A percentile compares a stretch with the other conserved stretches of the same genome.
phyloP scores from a whole-genome alignment of 2,888 invertebrate species.

The Sarcophaga rosellei region DNA sequence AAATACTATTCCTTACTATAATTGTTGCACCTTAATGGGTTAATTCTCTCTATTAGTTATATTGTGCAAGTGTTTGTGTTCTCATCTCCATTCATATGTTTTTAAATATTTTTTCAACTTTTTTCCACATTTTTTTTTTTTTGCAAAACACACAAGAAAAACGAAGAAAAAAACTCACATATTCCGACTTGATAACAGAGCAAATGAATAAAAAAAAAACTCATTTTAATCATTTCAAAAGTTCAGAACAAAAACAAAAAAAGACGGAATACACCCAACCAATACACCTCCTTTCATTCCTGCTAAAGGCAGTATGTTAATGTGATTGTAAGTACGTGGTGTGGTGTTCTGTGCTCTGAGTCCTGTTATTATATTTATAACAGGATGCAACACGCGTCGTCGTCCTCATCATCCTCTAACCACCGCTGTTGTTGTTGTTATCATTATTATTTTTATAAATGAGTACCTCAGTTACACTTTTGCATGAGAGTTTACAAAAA shows the following conservation, averaged over 20 bases:
- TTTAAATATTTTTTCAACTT: background rate
- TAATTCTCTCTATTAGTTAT: constrained; percentile 7
- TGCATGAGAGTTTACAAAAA: too few species aligned
- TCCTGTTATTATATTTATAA: too few species aligned
- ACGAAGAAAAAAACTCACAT: background rate
- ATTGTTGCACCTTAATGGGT: background rate
- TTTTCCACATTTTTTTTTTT: too few species aligned
- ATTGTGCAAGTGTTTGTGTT: background rate
- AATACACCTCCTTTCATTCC: background rate
- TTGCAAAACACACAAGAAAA: background rate
- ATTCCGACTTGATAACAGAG: constrained; percentile 32
- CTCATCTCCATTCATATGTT: background rate
- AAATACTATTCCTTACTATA: background rate
- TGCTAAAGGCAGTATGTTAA: background rate
- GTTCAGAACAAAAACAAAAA: constrained; percentile 43
- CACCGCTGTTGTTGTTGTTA: background rate
- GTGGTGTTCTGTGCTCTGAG: background rate
- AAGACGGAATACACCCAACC: background rate
- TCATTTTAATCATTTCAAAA: constrained; percentile 52
- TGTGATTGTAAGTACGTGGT: background rate
- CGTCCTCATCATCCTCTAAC: constrained; percentile 7
- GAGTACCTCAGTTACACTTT: too few species aligned
- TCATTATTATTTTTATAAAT: background rate
- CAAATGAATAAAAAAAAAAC: constrained; percentile 57
- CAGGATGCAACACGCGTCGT: constrained; percentile 5